Evolutionary conservation across 2,797 vertebrate species (phyloP), one percentile per base, ranked within the genome.

Genomic region (Tapirus indicus): DNA sequence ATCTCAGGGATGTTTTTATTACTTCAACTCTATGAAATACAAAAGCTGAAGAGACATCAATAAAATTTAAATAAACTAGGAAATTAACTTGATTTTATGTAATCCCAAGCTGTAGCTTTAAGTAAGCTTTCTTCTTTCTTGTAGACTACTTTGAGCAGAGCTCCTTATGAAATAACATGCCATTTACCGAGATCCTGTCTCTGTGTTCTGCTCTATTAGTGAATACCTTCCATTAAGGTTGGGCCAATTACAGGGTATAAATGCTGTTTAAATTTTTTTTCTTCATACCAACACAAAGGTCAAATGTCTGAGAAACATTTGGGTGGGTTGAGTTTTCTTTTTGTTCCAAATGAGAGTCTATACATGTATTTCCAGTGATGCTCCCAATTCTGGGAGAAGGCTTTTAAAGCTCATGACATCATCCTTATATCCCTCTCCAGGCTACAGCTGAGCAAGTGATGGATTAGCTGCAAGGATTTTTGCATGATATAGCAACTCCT

Each of bases 221-320:
- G 69, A 92, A 74, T 69, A 44, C 5, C 68, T 94, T 88, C 71
- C 27, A 58, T 52, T 83, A 79, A 87, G 49, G 6, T 83, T 94
- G 41, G 4, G 16, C 58, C 84, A 95, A 69, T 97, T 97, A 93
- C 18, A 83, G 56, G 60, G 23, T n/a, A 87, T 2, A 90, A 91
- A 84, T 79, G 23, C 56, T 91, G 69, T 29, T 95, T 85, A 92
- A 93, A 97, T 7, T 20, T 82, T 75, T 94, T 94, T 91, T 75
- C 56, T 91, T 91, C 12, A 44, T 96, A 38, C 17, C 49, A 80
- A 29, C 27, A 66, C 32, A 11, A 72, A 97, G 95, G 80, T 90
- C 72, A 98, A 95, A 96, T 97, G 82, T 94, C 64, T 88, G 23
- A n/a, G 54, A 96, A 77, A 89, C 32, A 7, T 95, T 96, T n/a